Base-by-base conservation (phyloP, 2,797 vertebrate species). In the Epinephelus coioides region DNA sequence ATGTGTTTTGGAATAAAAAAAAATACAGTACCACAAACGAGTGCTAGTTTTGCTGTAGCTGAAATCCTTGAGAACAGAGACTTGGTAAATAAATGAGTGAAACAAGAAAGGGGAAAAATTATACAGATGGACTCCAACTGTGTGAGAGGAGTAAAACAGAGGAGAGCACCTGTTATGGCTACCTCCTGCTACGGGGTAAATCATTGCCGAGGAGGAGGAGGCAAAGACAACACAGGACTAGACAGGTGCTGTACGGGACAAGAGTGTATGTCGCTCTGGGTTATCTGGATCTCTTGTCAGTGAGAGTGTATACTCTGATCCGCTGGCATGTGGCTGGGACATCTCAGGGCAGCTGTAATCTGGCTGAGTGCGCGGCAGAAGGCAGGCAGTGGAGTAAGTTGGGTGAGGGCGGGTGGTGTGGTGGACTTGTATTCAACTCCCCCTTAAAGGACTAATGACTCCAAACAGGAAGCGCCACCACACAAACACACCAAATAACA, bases 311-410 rank as follows among this genome's bases (percentile, higher is more conserved):
- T 55, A 55, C 67, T 59, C 81, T 87, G 87, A 86, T 89, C 83
- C 6, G 1, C 85, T 81, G 80, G 81, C 75, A 78, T 76, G 72
- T 64, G 78, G 79, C 84, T 72, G 71, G 83, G 83, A 91, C 81
- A 63, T 92, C 86, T 91, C 79, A 69, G 82, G 83, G 79, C 85
- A 91, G 89, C 86, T 91, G 84, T 93, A 91, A 92, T 94, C 88
- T 90, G 87, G 69, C 68, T 80, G 71, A 87, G 79, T 15, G 15
- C 68, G 68, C 6, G 4, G 69, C 84, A 85, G 84, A 88, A 83
- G 82, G 87, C 76, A 70, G 75, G 64, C 82, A 46, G 64, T 55
- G 44, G 68, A 80, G 46, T 55, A 43, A 80, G 19, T 49, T 70
- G 71, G 56, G 71, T 62, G 71, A 57, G 51, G 63, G 64, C 64